These are phyloP conservation scores for Drosophila leonis DNA, from an alignment of 2,888 invertebrate genomes.

Conservation along the genomic window DNA sequence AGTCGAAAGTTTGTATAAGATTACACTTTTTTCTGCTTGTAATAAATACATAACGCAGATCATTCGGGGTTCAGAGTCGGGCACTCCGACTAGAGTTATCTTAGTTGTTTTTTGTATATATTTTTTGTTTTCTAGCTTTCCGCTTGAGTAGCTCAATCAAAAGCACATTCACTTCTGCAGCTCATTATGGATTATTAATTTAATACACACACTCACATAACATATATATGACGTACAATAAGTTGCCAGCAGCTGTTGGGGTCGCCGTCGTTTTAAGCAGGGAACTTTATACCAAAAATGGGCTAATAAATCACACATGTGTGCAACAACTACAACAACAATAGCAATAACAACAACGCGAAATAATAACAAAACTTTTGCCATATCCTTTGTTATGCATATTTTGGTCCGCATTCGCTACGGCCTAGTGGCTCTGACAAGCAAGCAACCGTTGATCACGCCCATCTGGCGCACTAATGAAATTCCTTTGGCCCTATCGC, in stretches of 20 bases:
- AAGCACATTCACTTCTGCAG: constrained; percentile 39
- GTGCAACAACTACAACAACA: constrained; percentile 34
- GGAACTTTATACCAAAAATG: constrained; percentile 62
- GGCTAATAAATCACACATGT: constrained; percentile 66
- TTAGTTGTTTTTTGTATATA: too few species aligned
- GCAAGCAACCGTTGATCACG: constrained; percentile 46
- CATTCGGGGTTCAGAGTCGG: too few species aligned
- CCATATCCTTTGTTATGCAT: constrained; percentile 37
- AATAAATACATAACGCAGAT: too few species aligned
- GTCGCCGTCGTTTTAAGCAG: constrained; percentile 40
- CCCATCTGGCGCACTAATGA: constrained; percentile 69
- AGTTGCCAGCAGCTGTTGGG: constrained; percentile 50
- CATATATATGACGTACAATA: constrained; percentile 33
- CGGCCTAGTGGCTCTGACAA: constrained; percentile 16
- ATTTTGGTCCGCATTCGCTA: background rate
- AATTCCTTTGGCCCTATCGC: constrained; percentile 55
- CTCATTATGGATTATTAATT: constrained; percentile 52
- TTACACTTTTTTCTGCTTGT: too few species aligned
- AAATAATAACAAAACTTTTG: constrained; percentile 52
- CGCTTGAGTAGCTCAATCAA: constrained; percentile 44
- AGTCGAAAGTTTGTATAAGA: too few species aligned
- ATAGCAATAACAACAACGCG: background rate
- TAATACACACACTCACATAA: background rate
- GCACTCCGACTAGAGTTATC: too few species aligned
- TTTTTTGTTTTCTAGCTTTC: background rate